Percentiles rank a stretch among this genome's conserved stretches.
Evolutionary conservation across 2,797 vertebrate genomes (phyloP).

Genomic region (Squalus acanthias): DNA sequence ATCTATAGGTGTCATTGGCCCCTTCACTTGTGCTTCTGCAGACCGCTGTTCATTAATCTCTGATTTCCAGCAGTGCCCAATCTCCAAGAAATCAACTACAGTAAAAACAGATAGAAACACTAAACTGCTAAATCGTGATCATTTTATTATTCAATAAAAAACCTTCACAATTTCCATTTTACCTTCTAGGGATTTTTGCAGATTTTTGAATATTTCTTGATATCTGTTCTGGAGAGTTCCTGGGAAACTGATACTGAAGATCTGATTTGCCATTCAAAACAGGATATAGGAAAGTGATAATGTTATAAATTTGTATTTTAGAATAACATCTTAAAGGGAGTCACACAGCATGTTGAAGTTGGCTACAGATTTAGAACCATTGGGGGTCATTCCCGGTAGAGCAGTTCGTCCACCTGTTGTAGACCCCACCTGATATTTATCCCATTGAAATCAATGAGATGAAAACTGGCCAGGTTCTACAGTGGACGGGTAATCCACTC

Average conservation of each 20-base stretch:
- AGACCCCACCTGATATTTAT: too few species aligned
- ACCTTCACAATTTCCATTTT: not conserved
- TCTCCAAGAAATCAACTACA: not conserved
- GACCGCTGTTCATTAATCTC: not conserved
- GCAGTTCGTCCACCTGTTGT: too few species aligned
- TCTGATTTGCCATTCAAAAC: not conserved
- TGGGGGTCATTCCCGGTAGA: too few species aligned
- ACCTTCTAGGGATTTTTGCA: not conserved
- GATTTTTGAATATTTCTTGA: not conserved
- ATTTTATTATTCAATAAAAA: not conserved
- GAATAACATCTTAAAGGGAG: too few species aligned
- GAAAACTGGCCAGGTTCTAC: too few species aligned
- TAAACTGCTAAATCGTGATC: not conserved
- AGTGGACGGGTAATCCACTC: too few species aligned
- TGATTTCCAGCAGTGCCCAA: not conserved
- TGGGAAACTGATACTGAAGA: not conserved
- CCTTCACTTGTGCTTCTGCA: not conserved
- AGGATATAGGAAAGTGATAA: not conserved
- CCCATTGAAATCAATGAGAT: too few species aligned
- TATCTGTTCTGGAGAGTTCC: not conserved
- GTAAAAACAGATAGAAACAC: not conserved
- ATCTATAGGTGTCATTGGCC: not conserved
- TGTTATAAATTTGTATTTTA: too few species aligned
- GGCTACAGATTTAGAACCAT: too few species aligned
- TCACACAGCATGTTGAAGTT: too few species aligned